Percentiles rank a stretch among this genome's conserved stretches.
phyloP scores from a whole-genome alignment of 2,797 vertebrate genomes.

The Etheostoma perlongum region DNA sequence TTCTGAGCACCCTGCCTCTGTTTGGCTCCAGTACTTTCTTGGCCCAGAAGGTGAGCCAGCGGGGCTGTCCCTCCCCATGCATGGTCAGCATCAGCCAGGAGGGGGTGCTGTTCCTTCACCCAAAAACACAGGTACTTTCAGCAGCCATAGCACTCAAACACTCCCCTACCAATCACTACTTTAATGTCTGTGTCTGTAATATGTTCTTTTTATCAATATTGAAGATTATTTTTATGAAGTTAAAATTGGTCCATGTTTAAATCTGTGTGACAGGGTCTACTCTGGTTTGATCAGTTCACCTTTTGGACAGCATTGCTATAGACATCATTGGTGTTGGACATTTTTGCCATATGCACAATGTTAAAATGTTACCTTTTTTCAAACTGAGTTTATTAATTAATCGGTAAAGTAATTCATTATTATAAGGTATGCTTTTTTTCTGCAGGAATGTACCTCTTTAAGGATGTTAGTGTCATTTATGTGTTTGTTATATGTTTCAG shows the following conservation, averaged over 20 bases:
- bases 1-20: slow-evolving; percentile 79
- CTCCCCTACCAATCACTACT: too few relatives aligned
- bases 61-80: slow-evolving; percentile 79
- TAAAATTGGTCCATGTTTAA: neutral
- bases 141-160: too few relatives aligned
- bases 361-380: too few relatives aligned
- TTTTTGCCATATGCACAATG: neutral
- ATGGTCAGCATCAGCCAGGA: slow-evolving; percentile 86
- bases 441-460: neutral
- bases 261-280: too few relatives aligned
- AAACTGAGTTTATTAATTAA: too few relatives aligned
- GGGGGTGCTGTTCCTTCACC: slow-evolving; percentile 83
- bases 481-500: too few relatives aligned
- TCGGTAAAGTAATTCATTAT: too few relatives aligned
- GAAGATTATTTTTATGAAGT: neutral
- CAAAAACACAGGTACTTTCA: slow-evolving; percentile 84
- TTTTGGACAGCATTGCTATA: too few relatives aligned
- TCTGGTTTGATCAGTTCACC: neutral
- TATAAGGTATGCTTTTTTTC: too few relatives aligned
- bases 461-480: neutral
- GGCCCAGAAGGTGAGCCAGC: slow-evolving; percentile 84
- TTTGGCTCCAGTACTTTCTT: slow-evolving; percentile 88
- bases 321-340: neutral
- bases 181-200: too few relatives aligned
- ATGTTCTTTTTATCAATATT: neutral